phyloP scores from a whole-genome alignment of 2,888 invertebrate genomes.

The Tipula lateralis region DNA sequence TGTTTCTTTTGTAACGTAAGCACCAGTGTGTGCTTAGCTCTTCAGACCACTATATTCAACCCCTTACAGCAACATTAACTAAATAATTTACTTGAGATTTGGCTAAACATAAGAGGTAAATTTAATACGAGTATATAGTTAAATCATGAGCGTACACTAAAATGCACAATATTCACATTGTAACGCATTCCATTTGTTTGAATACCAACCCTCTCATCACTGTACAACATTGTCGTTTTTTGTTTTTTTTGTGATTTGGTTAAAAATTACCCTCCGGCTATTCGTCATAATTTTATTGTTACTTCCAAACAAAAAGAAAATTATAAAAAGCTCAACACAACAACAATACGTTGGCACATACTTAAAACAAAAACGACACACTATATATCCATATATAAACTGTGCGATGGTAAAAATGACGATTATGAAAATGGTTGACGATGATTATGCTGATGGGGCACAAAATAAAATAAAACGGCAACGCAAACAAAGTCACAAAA shows the following conservation, averaged over 20 bases:
- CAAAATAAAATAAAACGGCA: not conserved
- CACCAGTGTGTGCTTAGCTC: no score
- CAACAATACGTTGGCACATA: not conserved
- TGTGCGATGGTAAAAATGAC: not conserved
- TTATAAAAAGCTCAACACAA: not conserved
- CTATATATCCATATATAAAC: no score
- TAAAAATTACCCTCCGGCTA: not conserved
- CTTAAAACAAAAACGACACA: not conserved
- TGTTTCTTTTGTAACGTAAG: no score
- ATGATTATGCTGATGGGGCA: not conserved
- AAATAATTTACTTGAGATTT: no score
- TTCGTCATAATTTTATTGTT: constrained; percentile 11
- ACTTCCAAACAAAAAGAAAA: not conserved
- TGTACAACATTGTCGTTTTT: not conserved
- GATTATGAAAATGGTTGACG: not conserved
- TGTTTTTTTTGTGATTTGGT: no score
- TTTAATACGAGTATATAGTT: no score
- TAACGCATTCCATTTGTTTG: not conserved
- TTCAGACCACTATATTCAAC: no score
- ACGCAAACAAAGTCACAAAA: not conserved
- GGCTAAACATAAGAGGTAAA: no score
- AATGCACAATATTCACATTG: not conserved
- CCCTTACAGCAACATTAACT: no score
- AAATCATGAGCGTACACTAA: no score
- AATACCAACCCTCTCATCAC: not conserved